Base-by-base conservation (phyloP, 2,888 invertebrate genomes). In the Ecliptopera silaceata region DNA sequence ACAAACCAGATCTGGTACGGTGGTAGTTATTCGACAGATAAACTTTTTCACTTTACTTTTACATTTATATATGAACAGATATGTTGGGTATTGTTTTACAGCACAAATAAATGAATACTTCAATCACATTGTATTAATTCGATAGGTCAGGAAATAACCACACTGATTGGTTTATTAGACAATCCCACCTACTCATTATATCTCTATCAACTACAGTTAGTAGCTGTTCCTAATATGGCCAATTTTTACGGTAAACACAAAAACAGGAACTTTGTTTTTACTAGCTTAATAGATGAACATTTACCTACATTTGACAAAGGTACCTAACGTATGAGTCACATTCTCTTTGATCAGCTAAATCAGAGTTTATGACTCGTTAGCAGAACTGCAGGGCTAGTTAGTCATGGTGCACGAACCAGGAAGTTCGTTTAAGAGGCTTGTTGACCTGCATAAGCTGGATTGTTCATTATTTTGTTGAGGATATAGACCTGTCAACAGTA, bases 301-400 rank as follows among this genome's bases (percentile, higher is more conserved):
- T 26, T 15, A 32, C 39, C 17, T 39, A 38, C 38, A 38, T 38
- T 15, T 38, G 6, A 41, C 41, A 52, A 53, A 39, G 17, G 10
- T 15, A 34, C 32, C n/a, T 4, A 34, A 17, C 10, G 1, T 31
- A 44, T 63, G 59, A 63, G 18, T 63, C 60, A 60, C 17, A 6
- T 46, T 54, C 56, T 22, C 50, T 44, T 53, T 53, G 12, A 45
- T 63, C 51, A 56, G 38, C 45, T 59, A 63, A 57, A 59, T 54
- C 47, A 20, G 44, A 18, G 46, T 26, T 1, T 10, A 41, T 53
- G 59, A 56, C 60, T 60, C 53, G 56, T 29, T 17, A 4, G 48
- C 31, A 15, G 34, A 44, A 44, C 34, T 41, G 32, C 13, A 15
- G 36, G 8, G 15, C 51, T 22, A 22, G 18, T 59, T 43, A 55